Evolutionary conservation across 2,113 vertebrate genomes (phyloP).

Genomic region (Hystrix cristata): DNA sequence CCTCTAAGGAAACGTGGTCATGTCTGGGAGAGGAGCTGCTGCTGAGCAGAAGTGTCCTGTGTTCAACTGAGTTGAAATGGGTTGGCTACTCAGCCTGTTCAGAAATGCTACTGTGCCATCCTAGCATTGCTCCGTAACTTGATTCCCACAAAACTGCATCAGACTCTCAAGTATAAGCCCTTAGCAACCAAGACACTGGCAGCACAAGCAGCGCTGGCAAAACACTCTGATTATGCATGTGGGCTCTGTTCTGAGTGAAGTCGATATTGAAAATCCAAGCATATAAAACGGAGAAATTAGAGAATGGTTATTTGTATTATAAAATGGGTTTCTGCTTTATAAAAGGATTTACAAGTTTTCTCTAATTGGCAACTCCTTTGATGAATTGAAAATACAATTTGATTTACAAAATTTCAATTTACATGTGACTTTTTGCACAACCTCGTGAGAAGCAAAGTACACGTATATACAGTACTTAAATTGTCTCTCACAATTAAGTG

Average conservation of each 20-base stretch:
- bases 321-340: constrained; percentile 66
- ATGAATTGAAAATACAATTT: constrained; percentile 69
- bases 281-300: constrained; percentile 71
- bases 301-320: constrained; percentile 62
- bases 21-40: constrained; percentile 41
- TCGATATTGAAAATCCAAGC: constrained; percentile 70
- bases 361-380: constrained; percentile 64
- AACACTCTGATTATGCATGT: constrained; percentile 55
- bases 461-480: constrained; percentile 65
- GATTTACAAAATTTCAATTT: constrained; percentile 70
- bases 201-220: constrained; percentile 41
- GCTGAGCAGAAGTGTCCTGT: constrained; percentile 60
- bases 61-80: constrained; percentile 36
- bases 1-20: constrained; percentile 44
- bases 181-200: constrained; percentile 70
- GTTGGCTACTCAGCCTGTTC: constrained; percentile 24
- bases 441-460: constrained; percentile 59
- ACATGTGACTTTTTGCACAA: constrained; percentile 52
- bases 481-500: constrained; percentile 65
- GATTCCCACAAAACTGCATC: constrained; percentile 34
- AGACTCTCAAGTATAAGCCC: constrained; percentile 62
- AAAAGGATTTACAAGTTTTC: constrained; percentile 70
- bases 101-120: constrained; percentile 26
- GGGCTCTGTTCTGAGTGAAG: constrained; percentile 68
- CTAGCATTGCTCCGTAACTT: neutral